Conservation (phyloP, 2,113 vertebrate species). For the Lamprotornis superbus region DNA sequence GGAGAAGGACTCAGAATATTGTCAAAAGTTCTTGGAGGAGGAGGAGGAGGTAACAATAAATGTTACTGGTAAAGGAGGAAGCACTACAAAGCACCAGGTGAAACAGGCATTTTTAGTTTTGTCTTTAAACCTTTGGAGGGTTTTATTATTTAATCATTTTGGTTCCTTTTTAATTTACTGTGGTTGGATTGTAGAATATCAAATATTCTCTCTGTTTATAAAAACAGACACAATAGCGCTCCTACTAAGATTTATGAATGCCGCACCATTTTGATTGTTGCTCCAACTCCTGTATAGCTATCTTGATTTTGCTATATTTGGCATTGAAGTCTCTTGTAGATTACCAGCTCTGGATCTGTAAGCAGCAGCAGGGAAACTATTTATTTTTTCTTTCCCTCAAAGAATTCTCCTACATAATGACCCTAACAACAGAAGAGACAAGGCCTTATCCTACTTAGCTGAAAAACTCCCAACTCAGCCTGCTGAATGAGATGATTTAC, state of each 20-base stretch:
- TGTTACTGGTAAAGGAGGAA: slow-evolving; percentile 86
- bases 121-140: neutral
- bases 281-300: neutral
- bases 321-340: neutral
- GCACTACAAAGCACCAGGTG: slow-evolving; percentile 81
- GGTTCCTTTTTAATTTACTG: neutral
- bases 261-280: neutral
- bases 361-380: neutral
- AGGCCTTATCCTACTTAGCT: neutral
- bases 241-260: neutral
- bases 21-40: slow-evolving; percentile 92
- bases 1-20: slow-evolving; percentile 94
- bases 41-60: slow-evolving; percentile 89
- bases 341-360: neutral
- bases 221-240: neutral
- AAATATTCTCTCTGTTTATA: neutral
- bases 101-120: neutral
- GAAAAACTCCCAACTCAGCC: neutral
- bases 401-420: neutral
- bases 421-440: neutral
- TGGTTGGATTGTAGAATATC: neutral
- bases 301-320: neutral
- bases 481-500: neutral
- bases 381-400: accelerated
- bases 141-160: neutral